phyloP scores from a whole-genome alignment of 1,140 invertebrate genomes.

The Ceratina japonica region DNA sequence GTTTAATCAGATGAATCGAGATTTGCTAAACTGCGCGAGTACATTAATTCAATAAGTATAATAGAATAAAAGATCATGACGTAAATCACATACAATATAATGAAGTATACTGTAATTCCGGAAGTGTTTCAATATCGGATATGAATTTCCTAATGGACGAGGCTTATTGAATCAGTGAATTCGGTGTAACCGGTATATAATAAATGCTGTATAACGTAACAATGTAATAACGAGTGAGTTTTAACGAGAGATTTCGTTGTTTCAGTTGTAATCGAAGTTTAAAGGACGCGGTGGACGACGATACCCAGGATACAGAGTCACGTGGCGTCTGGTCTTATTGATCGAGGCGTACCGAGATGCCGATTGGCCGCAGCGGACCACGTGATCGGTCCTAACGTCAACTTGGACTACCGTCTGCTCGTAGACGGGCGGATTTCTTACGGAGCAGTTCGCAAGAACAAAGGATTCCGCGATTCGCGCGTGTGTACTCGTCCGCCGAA shows the following conservation, averaged over 20 bases:
- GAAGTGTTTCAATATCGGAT: no score
- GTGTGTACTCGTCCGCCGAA: neutral
- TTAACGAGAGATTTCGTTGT: neutral
- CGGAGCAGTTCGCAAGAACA: conserved; percentile 53
- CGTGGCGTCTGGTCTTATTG: conserved; percentile 61
- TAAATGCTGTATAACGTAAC: neutral
- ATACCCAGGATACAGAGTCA: conserved; percentile 18
- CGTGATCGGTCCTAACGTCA: conserved; percentile 58
- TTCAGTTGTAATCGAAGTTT: conserved; percentile 34
- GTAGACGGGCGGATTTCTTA: conserved; percentile 34
- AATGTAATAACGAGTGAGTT: neutral
- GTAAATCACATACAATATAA: no score
- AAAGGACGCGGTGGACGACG: conserved; percentile 45
- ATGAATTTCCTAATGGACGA: no score
- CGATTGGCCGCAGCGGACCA: conserved; percentile 28
- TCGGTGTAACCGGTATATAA: no score
- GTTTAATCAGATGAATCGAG: no score
- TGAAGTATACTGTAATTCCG: no score
- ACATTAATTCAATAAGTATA: no score
- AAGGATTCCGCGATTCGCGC: conserved; percentile 47
- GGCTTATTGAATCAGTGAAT: no score
- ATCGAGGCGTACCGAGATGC: conserved; percentile 21
- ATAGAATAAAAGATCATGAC: no score
- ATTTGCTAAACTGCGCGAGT: no score
- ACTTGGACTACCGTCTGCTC: conserved; percentile 60